A percentile compares a stretch with the other conserved stretches of the same genome.
phyloP scores from a whole-genome alignment of 2,797 vertebrate genomes.

The Triplophysa bombifrons region DNA sequence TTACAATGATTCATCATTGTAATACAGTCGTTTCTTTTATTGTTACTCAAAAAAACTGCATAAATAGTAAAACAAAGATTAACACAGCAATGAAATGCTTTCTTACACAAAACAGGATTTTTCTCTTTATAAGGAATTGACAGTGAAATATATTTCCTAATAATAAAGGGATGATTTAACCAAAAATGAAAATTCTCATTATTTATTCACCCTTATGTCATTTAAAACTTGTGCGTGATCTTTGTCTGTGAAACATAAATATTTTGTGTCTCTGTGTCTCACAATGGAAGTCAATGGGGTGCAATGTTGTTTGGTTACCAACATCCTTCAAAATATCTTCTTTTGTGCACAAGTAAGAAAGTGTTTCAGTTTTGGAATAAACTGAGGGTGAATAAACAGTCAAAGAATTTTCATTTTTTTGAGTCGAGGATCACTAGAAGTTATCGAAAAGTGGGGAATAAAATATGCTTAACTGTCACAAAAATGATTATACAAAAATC shows the following conservation, averaged over 20 bases:
- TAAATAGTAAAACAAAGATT: not conserved
- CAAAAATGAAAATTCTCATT: no score
- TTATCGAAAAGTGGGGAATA: not conserved
- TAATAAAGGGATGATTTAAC: no score
- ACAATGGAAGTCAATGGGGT: no score
- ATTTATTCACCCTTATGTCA: no score
- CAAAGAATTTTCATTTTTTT: not conserved
- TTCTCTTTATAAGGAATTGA: not conserved
- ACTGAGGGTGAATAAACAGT: not conserved
- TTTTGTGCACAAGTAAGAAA: no score
- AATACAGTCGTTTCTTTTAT: no score
- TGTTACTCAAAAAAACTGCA: not conserved
- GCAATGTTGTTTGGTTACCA: not conserved
- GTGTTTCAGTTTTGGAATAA: not conserved
- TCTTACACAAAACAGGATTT: not conserved
- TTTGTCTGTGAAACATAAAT: no score
- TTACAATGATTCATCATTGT: no score
- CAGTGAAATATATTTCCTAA: not conserved
- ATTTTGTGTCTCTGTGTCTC: no score
- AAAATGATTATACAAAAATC: not conserved
- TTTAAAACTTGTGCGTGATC: no score
- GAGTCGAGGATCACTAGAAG: not conserved
- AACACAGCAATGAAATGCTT: not conserved
- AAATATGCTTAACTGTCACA: not conserved
- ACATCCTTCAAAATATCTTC: not conserved